These are phyloP conservation scores for Phyllotis vaccarum DNA, from an alignment of 2,797 vertebrate species.

Conservation along the genomic window DNA sequence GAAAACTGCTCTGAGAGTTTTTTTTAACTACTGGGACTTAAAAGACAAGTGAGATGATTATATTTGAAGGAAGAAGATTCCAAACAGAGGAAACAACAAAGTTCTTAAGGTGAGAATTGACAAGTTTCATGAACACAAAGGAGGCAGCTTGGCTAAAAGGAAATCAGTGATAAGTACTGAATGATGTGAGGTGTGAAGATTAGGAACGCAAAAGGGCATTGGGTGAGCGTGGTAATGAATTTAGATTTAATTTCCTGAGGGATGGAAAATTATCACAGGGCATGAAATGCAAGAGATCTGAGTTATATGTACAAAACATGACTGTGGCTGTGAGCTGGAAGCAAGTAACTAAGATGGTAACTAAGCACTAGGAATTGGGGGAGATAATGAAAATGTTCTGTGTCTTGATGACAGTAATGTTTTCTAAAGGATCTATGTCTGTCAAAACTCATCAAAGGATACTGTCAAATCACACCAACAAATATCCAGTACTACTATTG, in stretches of 20 bases:
- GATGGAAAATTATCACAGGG: not conserved
- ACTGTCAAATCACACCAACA: not conserved
- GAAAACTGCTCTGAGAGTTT: slow-evolving; percentile 2
- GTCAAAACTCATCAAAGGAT: not conserved
- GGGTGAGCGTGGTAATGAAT: slow-evolving; percentile 17
- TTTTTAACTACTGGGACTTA: not conserved
- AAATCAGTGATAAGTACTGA: not conserved
- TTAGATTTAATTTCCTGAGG: slow-evolving; percentile 53
- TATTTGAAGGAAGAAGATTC: not conserved
- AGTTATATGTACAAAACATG: not conserved
- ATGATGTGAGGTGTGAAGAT: slow-evolving; percentile 18
- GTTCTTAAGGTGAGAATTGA: slow-evolving; percentile 10
- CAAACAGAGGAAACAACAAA: slow-evolving; percentile 30
- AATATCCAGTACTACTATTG: not conserved
- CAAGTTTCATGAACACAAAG: slow-evolving; percentile 23
- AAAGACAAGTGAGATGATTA: slow-evolving; percentile 26
- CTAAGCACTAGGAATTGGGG: not conserved
- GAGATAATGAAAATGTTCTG: not conserved
- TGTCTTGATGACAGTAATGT: not conserved
- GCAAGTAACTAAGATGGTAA: not conserved
- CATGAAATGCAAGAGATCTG: not conserved
- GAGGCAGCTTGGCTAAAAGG: not conserved
- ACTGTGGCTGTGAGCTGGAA: not conserved
- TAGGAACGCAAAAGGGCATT: slow-evolving; percentile 4
- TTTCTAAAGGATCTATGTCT: not conserved